Evolutionary conservation across 2,888 invertebrate genomes (phyloP).

Genomic region (Heliconius ethilla): DNA sequence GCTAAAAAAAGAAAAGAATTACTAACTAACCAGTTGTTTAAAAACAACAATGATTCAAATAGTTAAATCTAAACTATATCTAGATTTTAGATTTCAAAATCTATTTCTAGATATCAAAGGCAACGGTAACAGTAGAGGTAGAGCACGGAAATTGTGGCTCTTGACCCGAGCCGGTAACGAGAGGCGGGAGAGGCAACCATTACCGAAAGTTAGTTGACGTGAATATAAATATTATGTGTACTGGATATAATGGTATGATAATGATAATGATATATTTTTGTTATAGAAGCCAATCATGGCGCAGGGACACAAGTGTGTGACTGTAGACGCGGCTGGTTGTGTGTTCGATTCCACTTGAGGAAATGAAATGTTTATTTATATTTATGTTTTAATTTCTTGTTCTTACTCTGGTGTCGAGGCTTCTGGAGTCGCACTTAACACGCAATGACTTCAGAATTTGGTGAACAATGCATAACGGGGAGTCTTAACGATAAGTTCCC

Average conservation of each 20-base stretch:
- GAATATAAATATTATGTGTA: neutral
- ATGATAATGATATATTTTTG: neutral
- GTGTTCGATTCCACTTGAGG: neutral
- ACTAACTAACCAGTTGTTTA: neutral
- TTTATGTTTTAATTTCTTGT: too few relatives aligned
- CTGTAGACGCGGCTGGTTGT: neutral
- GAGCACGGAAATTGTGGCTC: constrained; percentile 19
- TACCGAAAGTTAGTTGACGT: constrained; percentile 11
- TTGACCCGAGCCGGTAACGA: constrained; percentile 32
- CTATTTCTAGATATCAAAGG: neutral
- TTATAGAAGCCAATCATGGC: too few relatives aligned
- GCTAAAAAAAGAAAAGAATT: neutral
- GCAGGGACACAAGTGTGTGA: neutral
- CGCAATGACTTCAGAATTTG: too few relatives aligned
- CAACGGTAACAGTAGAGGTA: neutral
- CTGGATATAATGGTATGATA: neutral
- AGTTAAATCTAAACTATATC: constrained; percentile 4
- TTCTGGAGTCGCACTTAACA: too few relatives aligned
- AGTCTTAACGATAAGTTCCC: too few relatives aligned
- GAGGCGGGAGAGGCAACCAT: constrained; percentile 2
- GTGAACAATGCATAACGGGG: too few relatives aligned
- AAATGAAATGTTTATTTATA: neutral
- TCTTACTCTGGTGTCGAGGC: too few relatives aligned
- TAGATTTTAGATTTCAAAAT: neutral
- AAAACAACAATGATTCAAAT: neutral